Evolutionary conservation across 2,113 vertebrate species (phyloP), one percentile per base, ranked within the genome.

Genomic region (Platysternon megacephalum): DNA sequence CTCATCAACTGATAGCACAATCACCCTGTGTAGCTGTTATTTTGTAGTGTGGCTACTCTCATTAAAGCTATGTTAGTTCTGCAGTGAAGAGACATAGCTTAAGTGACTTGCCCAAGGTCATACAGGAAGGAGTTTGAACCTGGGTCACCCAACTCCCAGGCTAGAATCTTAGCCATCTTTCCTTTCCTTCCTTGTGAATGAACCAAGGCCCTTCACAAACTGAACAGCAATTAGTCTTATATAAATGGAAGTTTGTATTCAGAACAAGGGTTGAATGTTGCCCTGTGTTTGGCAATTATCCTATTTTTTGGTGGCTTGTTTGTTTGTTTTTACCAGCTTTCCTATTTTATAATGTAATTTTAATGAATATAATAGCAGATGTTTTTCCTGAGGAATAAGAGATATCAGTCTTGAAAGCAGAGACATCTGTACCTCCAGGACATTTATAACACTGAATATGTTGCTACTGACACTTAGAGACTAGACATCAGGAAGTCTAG

Each of bases 381-480:
- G 84, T 96, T 96, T 86, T 92, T 96, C 93, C 91, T 89, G 91
- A 93, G 94, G 93, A 97, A 95, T 88, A 88, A 94, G 83, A 97
- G 14, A 85, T 95, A 91, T 79, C 97, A 94, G 51, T 35, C 24
- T 14, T 95, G 53, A 94, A 87, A 96, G 51, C 22, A 93, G 80
- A 94, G 79, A 96, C 49, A 35, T 22, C 72, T 86, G 49, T 95
- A 86, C 94, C 96, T 97, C 93, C 2, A 88, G 93, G 98, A 96
- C 87, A 93, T 84, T 95, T 76, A n/a, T 96, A 96, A 95, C 93
- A 84, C 82, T 92, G 76, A 95, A 94, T 97, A 51, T 82, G 92
- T 98, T 97, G 92, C 93, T 98, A 80, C 95, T 97, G 97, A 96
- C 94, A 96, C 93, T 96, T 97, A 80, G 94, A 96, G 80, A 89